Percentiles rank a stretch among this genome's conserved stretches.
Conservation (phyloP, 2,113 vertebrate species). For the Formicarius rufipectus region DNA sequence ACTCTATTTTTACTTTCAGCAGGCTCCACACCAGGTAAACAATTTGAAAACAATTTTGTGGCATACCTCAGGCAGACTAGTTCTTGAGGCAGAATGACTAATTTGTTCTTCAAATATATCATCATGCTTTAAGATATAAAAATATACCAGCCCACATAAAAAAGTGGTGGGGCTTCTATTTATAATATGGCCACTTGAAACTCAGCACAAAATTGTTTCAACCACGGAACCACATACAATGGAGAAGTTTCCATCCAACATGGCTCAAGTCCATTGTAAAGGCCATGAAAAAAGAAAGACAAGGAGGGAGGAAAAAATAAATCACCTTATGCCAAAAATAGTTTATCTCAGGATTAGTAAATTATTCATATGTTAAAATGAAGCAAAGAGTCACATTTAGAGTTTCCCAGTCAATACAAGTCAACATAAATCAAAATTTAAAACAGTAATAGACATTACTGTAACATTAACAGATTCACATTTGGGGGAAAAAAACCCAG, state of each 20-base stretch:
- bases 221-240: constrained; percentile 47
- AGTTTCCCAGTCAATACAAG: background rate
- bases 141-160: constrained; percentile 54
- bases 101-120: constrained; percentile 66
- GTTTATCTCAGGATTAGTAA: background rate
- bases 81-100: constrained; percentile 61
- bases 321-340: background rate
- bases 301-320: background rate
- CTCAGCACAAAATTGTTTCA: constrained; percentile 47
- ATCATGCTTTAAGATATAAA: constrained; percentile 41
- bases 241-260: constrained; percentile 47
- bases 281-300: background rate
- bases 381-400: background rate
- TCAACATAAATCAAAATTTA: background rate
- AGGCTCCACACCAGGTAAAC: constrained; percentile 58
- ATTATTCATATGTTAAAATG: background rate
- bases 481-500: background rate
- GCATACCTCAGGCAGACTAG: constrained; percentile 53
- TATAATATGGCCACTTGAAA: constrained; percentile 47
- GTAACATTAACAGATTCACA: background rate
- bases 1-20: constrained; percentile 43
- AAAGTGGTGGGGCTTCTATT: constrained; percentile 53
- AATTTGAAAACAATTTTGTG: constrained; percentile 59
- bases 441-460: background rate
- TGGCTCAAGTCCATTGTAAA: constrained; percentile 49